These are phyloP conservation scores for western clawed frog (Xenopus tropicalis) DNA, from an alignment of 2,113 vertebrate genomes.

Conservation along the genomic window UCB_Xtro_10.0 CM004450.2:57271001-57271500, in stretches of 20 bases:
- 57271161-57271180: conserved; percentile 35
- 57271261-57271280: conserved; percentile 8
- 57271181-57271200: conserved; percentile 22
- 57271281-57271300: background rate
- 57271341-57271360: too few relatives aligned
- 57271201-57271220: background rate
- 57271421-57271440: background rate
- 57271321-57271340: background rate
- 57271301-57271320: too few relatives aligned
- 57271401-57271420: too few relatives aligned
- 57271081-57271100: conserved; percentile 36
- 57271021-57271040: conserved; percentile 37
- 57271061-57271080: conserved; percentile 44
- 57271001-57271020: conserved; percentile 36
- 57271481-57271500: too few relatives aligned
- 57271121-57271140: conserved; percentile 44
- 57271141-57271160: conserved; percentile 31
- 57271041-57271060: conserved; percentile 39
- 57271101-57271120: conserved; percentile 41
- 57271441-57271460: too few relatives aligned
- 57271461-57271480: background rate
- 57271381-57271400: too few relatives aligned
- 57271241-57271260: conserved; percentile 14
- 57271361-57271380: too few relatives aligned
- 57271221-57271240: conserved; percentile 4